Evolutionary conservation across 2,888 invertebrate species (phyloP).

Genomic region (Nomada flava): DNA sequence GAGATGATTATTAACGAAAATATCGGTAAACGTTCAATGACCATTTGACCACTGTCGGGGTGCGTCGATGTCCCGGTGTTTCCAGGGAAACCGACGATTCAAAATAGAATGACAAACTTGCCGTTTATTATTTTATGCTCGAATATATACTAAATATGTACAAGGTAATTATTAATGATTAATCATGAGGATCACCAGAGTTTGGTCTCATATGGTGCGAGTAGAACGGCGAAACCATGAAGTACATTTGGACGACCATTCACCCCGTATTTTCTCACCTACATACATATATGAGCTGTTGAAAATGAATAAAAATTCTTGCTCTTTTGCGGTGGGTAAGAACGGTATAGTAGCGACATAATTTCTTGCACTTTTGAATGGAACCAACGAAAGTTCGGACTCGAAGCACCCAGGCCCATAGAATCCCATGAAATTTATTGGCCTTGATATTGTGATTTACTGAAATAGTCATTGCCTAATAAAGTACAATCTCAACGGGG

Average conservation of each 20-base stretch:
- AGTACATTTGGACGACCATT: not conserved
- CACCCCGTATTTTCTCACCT: not conserved
- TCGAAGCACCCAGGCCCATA: not conserved
- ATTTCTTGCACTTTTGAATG: slow-evolving; percentile 11
- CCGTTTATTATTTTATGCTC: not conserved
- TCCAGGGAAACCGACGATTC: not conserved
- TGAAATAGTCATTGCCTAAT: not conserved
- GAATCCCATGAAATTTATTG: not conserved
- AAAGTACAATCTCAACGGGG: not conserved
- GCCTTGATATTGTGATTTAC: not conserved
- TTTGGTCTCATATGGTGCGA: not conserved
- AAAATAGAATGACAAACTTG: not conserved
- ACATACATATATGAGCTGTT: not conserved
- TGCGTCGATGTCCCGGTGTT: not conserved
- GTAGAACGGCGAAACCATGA: not conserved
- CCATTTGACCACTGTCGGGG: not conserved
- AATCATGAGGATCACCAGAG: not conserved
- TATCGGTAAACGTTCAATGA: slow-evolving; percentile 22
- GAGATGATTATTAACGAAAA: slow-evolving; percentile 34
- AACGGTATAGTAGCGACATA: not conserved
- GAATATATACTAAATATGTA: not conserved
- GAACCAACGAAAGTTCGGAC: not conserved
- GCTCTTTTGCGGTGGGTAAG: too few species aligned
- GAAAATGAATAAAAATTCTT: slow-evolving; percentile 1
- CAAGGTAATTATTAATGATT: too few species aligned